These are phyloP conservation scores for Zosterops pallidus DNA, from an alignment of 2,113 vertebrate genomes.

Conservation along the genomic window DNA sequence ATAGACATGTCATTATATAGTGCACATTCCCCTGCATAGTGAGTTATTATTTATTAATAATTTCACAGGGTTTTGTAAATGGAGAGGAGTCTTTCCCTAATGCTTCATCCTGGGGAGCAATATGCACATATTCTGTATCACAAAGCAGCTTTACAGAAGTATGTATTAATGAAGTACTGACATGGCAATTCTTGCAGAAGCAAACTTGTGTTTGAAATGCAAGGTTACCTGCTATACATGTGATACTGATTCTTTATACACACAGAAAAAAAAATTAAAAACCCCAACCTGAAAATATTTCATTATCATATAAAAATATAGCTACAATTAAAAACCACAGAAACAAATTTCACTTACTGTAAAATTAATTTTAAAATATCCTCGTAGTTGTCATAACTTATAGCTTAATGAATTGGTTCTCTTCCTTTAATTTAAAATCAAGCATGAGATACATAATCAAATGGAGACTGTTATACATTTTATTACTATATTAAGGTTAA, in stretches of 20 bases:
- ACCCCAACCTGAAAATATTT: not conserved
- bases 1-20: not conserved
- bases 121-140: rapidly evolving
- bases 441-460: constrained; percentile 1
- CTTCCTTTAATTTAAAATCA: constrained; percentile 38
- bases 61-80: not conserved
- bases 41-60: not conserved
- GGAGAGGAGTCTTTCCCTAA: not conserved
- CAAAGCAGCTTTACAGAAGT: not conserved
- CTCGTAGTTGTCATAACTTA: not conserved
- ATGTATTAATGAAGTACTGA: not conserved
- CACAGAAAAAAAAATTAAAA: rapidly evolving
- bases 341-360: not conserved
- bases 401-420: constrained; percentile 6
- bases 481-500: constrained; percentile 18
- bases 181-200: not conserved
- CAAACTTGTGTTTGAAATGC: not conserved
- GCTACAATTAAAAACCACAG: not conserved
- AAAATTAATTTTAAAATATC: not conserved
- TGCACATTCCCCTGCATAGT: not conserved
- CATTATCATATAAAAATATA: not conserved
- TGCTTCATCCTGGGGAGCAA: not conserved
- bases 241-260: not conserved
- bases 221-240: not conserved
- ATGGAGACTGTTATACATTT: not conserved